These are phyloP conservation scores for Ganaspis sp. DNA, from an alignment of 1,140 invertebrate species.

Conservation along the genomic window DNA sequence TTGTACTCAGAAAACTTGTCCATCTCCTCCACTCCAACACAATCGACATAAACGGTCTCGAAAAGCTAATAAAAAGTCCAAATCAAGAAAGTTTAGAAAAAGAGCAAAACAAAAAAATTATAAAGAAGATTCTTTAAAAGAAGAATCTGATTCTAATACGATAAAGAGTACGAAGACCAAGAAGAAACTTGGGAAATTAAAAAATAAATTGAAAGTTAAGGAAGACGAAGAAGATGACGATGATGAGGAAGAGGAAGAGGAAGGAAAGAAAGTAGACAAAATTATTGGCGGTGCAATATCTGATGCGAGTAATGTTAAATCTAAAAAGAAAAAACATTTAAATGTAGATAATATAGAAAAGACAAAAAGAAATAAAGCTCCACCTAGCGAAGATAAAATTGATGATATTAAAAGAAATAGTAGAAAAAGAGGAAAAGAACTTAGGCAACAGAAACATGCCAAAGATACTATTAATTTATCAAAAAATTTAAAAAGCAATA, in stretches of 20 bases:
- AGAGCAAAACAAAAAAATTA: slow-evolving; percentile 63
- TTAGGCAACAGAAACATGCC: slow-evolving; percentile 43
- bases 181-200: slow-evolving; percentile 44
- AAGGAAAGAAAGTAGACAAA: slow-evolving; percentile 36
- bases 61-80: slow-evolving; percentile 69
- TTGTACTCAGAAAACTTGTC: slow-evolving; percentile 60
- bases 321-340: slow-evolving; percentile 60
- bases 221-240: slow-evolving; percentile 47
- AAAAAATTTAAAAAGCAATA: slow-evolving; percentile 61
- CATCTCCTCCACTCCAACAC: slow-evolving; percentile 59
- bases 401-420: slow-evolving; percentile 63
- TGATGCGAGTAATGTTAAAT: slow-evolving; percentile 70
- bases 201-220: slow-evolving; percentile 45
- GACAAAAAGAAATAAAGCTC: slow-evolving; percentile 56
- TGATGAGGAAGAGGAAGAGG: slow-evolving; percentile 47
- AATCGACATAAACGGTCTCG: slow-evolving; percentile 67
- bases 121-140: slow-evolving; percentile 65
- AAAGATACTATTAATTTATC: slow-evolving; percentile 44
- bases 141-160: slow-evolving; percentile 60
- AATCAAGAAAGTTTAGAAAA: slow-evolving; percentile 66
- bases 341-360: slow-evolving; percentile 50
- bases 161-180: slow-evolving; percentile 70
- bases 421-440: slow-evolving; percentile 63
- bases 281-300: slow-evolving; percentile 65
- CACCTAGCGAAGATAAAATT: slow-evolving; percentile 69